These are phyloP conservation scores for Opisthocomus hoazin DNA, from an alignment of 2,113 vertebrate genomes.

Conservation along the genomic window DNA sequence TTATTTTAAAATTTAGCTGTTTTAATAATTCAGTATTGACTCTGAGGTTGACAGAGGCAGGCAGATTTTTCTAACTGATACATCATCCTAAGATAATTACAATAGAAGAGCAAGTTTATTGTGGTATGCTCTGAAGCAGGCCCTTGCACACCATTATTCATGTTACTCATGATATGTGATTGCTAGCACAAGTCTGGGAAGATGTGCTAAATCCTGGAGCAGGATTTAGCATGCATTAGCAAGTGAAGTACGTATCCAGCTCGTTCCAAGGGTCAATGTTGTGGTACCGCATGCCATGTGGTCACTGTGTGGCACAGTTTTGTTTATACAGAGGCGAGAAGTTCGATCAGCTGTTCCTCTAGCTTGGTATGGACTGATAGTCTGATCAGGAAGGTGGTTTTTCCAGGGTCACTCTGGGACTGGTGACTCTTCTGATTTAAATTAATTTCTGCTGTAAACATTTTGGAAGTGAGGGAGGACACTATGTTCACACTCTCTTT, in stretches of 20 bases:
- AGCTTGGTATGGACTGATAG: background rate
- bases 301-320: background rate
- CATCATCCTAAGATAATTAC: background rate
- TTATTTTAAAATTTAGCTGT: background rate
- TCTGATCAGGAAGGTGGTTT: background rate
- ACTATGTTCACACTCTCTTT: rapidly evolving
- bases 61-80: background rate
- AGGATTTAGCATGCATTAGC: background rate
- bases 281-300: rapidly evolving
- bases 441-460: background rate
- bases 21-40: background rate
- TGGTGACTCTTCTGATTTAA: background rate
- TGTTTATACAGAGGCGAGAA: background rate
- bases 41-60: background rate
- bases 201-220: background rate
- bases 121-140: background rate
- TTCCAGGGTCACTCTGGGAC: background rate
- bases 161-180: rapidly evolving
- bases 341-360: background rate
- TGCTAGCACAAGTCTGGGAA: background rate
- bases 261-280: rapidly evolving
- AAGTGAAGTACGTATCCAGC: background rate
- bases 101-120: background rate
- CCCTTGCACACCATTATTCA: background rate
- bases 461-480: background rate